Base-by-base conservation (phyloP, 2,113 vertebrate species). In the Aythya baeri region DNA sequence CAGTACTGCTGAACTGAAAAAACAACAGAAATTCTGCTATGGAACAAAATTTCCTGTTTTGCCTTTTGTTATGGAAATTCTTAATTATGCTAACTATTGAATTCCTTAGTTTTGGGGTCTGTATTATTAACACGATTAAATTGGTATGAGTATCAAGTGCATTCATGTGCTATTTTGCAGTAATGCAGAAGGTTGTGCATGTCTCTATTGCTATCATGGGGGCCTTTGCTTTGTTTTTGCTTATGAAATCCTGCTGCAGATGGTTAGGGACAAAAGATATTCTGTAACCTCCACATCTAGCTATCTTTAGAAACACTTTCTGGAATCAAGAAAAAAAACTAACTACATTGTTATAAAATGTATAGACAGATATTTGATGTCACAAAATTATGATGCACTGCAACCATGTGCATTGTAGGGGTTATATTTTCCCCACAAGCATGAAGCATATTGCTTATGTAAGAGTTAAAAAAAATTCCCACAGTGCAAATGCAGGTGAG, bases 141-240 rank as follows among this genome's bases (percentile, higher is more conserved):
- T 6, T 70, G 15, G 27, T 36, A 20, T 3, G 25, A 93, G 11
- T 29, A 36, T 16, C 17, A 77, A 52, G 50, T 41, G 61, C 32
- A 66, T 62, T 44, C 76, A 0, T 12, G 34, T 18, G 0, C 11
- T 81, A 17, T 23, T 7, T 25, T 73, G n/a, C 10, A 5, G 3
- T 43, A 50, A 26, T 27, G 13, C 32, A 76, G 31, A 78, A 7
- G 2, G 7, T 50, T 79, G 16, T 32, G 20, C 63, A 86, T 54
- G 5, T 44, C 14, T 62, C n/a, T 52, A 0, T 58, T 21, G 12
- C 6, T 80, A n/a, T 13, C 9, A 36, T 58, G 23, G 20, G 15
- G 13, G 59, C 38, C 6, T 25, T 85, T 54, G 15, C 23, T 68
- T 49, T 1, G 0, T 76, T n/a, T 72, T 54, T 3, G 17, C 65